These are phyloP conservation scores for Pseudorectes ferrugineus DNA, from an alignment of 2,113 vertebrate species.

Conservation along the genomic window DNA sequence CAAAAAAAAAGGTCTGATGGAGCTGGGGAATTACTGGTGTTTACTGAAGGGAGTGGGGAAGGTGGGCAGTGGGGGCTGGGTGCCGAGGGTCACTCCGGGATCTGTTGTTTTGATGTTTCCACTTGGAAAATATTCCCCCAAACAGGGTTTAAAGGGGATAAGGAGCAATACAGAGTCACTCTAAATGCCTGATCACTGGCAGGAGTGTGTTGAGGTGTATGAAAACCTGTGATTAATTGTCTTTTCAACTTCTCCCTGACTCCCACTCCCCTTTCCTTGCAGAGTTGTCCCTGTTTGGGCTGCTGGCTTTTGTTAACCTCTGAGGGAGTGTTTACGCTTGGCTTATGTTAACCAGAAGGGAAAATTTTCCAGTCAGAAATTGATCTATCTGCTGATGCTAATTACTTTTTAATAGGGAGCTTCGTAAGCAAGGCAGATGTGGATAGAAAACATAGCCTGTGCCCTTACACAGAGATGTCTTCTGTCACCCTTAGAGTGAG, in stretches of 20 bases:
- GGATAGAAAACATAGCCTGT: neutral
- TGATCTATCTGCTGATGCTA: neutral
- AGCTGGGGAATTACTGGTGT: neutral
- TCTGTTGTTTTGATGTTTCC: neutral
- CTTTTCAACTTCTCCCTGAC: neutral
- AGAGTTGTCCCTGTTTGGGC: neutral
- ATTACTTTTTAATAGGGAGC: neutral
- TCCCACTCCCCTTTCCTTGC: neutral
- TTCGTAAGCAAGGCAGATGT: neutral
- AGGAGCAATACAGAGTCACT: neutral
- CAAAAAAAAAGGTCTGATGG: neutral
- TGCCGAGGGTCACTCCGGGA: fast-evolving
- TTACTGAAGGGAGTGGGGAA: neutral
- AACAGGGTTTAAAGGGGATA: neutral
- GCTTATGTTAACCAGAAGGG: constrained; percentile 1
- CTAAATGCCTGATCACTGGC: neutral
- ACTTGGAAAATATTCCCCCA: neutral
- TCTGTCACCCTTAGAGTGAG: neutral
- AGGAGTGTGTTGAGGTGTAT: neutral
- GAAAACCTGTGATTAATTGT: neutral
- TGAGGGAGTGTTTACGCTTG: neutral
- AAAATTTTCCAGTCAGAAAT: neutral
- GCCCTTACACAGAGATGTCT: neutral
- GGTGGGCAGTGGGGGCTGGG: neutral
- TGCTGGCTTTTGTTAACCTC: constrained; percentile 45